phyloP scores from a whole-genome alignment of 2,888 invertebrate genomes.

The Parnassius glacialis region DNA sequence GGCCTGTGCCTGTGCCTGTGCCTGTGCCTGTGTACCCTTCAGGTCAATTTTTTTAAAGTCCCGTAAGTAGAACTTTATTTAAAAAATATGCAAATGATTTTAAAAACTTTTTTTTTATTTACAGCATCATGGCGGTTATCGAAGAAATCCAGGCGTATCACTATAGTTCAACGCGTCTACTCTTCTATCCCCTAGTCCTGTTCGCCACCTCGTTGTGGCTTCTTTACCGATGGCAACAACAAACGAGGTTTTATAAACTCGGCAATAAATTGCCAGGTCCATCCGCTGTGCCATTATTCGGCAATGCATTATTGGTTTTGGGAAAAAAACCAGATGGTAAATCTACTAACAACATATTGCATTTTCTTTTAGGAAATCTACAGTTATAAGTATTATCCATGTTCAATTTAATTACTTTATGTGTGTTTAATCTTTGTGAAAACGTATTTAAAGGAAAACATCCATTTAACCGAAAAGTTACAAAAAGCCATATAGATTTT shows the following conservation, averaged over 20 bases:
- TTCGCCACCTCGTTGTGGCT: conserved; percentile 53
- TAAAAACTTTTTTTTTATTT: conserved; percentile 12
- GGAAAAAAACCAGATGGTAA: conserved; percentile 83
- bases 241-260: conserved; percentile 77
- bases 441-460: too few relatives aligned
- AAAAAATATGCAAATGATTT: too few relatives aligned
- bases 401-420: too few relatives aligned
- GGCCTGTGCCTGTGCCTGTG: too few relatives aligned
- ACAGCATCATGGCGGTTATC: conserved; percentile 44
- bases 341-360: conserved; percentile 30
- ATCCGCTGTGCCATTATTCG: conserved; percentile 82
- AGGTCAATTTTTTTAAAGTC: too few relatives aligned
- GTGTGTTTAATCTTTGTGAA: too few relatives aligned
- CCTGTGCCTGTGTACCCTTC: too few relatives aligned
- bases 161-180: conserved; percentile 38
- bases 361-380: too few relatives aligned
- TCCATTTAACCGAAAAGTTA: too few relatives aligned
- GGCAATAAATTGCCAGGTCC: conserved; percentile 87
- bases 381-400: too few relatives aligned
- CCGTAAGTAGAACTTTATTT: too few relatives aligned
- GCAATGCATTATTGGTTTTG: conserved; percentile 84
- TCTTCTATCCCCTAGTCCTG: conserved; percentile 56
- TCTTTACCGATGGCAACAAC: conserved; percentile 72
- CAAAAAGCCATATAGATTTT: too few relatives aligned
- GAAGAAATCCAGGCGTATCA: conserved; percentile 35